Evolutionary conservation across 2,113 vertebrate species (phyloP).

Genomic region (Pelodiscus sinensis): DNA sequence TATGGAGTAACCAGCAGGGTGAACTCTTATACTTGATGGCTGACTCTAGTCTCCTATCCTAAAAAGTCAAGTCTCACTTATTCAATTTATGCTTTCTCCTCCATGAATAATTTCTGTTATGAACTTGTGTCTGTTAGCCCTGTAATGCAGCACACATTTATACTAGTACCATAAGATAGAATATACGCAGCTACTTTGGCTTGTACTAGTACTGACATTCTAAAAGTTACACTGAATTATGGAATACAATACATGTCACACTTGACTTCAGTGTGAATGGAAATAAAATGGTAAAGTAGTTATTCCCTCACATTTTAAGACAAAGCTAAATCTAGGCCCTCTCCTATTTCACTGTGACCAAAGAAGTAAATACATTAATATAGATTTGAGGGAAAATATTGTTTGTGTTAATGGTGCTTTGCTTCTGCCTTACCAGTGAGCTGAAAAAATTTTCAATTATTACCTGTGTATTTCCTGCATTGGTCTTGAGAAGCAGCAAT

Average conservation of each 20-base stretch:
- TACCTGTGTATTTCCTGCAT: slow-evolving; percentile 22
- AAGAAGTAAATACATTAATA: slow-evolving; percentile 67
- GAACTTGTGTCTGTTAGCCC: slow-evolving; percentile 53
- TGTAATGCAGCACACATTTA: not conserved
- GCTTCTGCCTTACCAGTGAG: slow-evolving; percentile 44
- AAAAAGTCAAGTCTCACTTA: not conserved
- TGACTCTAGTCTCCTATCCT: not conserved
- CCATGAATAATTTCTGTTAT: slow-evolving; percentile 49
- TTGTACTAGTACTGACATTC: slow-evolving; percentile 25
- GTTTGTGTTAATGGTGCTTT: slow-evolving; percentile 49
- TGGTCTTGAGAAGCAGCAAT: slow-evolving; percentile 60
- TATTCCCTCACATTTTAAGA: slow-evolving; percentile 22
- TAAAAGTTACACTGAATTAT: slow-evolving; percentile 65
- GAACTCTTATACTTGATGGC: rapidly evolving
- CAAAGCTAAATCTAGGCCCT: slow-evolving; percentile 16
- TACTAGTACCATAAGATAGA: slow-evolving; percentile 47
- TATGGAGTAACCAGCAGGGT: not conserved
- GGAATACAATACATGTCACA: not conserved
- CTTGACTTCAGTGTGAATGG: rapidly evolving
- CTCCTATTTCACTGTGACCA: slow-evolving; percentile 62
- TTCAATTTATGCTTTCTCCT: slow-evolving; percentile 39
- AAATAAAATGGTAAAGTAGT: slow-evolving; percentile 42
- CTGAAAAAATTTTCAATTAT: not conserved
- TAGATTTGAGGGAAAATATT: slow-evolving; percentile 64
- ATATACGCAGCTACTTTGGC: slow-evolving; percentile 27